Percentiles rank a stretch among this genome's conserved stretches.
Conservation (phyloP, 2,113 vertebrate genomes). For the Albula goreensis region DNA sequence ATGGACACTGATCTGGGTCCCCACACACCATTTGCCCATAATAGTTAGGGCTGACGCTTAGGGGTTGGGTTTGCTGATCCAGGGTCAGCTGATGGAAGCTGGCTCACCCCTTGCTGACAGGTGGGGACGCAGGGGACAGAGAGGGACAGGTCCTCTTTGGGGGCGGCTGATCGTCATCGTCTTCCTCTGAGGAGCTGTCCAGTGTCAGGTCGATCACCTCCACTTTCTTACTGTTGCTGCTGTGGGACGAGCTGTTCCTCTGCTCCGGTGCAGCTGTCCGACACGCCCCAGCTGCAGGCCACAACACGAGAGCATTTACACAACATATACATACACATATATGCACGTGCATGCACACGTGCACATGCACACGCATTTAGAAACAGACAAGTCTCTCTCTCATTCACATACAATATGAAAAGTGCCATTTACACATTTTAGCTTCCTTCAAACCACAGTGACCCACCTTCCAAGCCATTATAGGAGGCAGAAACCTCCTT, state of each 20-base stretch:
- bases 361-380: too few species aligned
- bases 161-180: conserved; percentile 87
- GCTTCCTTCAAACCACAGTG: neutral
- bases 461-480: conserved; percentile 87
- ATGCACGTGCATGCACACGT: too few species aligned
- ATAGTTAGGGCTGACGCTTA: too few species aligned
- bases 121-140: conserved; percentile 84
- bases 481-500: conserved; percentile 88
- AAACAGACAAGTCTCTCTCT: too few species aligned
- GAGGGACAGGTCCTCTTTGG: conserved; percentile 89
- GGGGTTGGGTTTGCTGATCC: too few species aligned
- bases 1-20: too few species aligned
- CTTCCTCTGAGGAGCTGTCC: conserved; percentile 95
- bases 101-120: conserved; percentile 88
- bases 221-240: conserved; percentile 80
- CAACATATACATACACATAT: too few species aligned
- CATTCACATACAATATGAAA: too few species aligned
- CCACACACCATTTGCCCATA: too few species aligned
- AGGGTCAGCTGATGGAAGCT: neutral
- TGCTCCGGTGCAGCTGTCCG: conserved; percentile 80
- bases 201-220: conserved; percentile 96
- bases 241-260: conserved; percentile 75
- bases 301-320: too few species aligned
- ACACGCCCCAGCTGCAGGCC: conserved; percentile 68
- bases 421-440: neutral